Evolutionary conservation across 2,888 invertebrate species (phyloP).

Genomic region (Eretmocerus hayati): DNA sequence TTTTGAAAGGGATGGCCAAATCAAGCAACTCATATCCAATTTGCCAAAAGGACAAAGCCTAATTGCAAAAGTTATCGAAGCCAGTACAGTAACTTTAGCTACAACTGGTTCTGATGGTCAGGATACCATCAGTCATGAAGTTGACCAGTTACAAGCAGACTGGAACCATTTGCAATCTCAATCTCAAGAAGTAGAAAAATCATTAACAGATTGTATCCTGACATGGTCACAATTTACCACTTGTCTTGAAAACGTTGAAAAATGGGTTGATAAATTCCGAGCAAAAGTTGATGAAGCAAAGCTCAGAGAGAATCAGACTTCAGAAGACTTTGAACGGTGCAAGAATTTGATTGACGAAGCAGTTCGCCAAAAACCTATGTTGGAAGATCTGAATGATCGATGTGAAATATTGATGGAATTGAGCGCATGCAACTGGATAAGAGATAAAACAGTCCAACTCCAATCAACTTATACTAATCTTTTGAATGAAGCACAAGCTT

Average conservation of each 20-base stretch:
- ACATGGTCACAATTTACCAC: conserved; percentile 77
- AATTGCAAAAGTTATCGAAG: conserved; percentile 64
- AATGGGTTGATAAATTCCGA: conserved; percentile 67
- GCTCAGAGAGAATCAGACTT: conserved; percentile 65
- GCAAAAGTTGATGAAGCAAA: conserved; percentile 57
- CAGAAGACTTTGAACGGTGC: conserved; percentile 70
- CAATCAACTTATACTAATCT: conserved; percentile 77
- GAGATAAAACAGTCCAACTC: conserved; percentile 78
- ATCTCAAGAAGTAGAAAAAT: conserved; percentile 68
- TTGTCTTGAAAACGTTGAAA: conserved; percentile 65
- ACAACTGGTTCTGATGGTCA: conserved; percentile 79
- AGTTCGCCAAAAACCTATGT: conserved; percentile 63
- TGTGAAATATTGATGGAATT: conserved; percentile 83
- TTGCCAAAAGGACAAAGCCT: conserved; percentile 67
- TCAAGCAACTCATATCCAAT: conserved; percentile 61
- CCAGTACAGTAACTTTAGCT: conserved; percentile 67
- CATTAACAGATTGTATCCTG: conserved; percentile 66
- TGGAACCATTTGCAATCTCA: conserved; percentile 75
- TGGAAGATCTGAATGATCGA: conserved; percentile 79
- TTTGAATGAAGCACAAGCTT: conserved; percentile 69
- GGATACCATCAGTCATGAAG: conserved; percentile 73
- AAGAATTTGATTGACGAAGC: conserved; percentile 71
- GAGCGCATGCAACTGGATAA: conserved; percentile 75
- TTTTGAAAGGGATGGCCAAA: conserved; percentile 67
- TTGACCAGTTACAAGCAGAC: conserved; percentile 70